These are phyloP conservation scores for Eilema sororculum DNA, from an alignment of 2,888 invertebrate species.

Conservation along the genomic window DNA sequence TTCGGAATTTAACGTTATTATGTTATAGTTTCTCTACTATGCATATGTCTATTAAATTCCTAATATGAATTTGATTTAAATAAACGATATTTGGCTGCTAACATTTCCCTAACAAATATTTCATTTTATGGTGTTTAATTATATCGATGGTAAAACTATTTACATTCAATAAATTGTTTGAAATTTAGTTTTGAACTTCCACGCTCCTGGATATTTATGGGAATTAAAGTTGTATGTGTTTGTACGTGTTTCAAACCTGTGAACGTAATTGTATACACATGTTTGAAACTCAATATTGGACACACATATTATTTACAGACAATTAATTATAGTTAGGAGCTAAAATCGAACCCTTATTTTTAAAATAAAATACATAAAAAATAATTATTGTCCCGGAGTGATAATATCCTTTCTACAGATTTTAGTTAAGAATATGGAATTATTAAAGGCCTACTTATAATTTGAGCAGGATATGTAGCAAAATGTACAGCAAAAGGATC, in stretches of 20 bases:
- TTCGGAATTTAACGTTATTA: slow-evolving; percentile 29
- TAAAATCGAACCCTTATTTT: no score
- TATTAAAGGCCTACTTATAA: neutral
- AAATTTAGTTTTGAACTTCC: neutral
- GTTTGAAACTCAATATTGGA: neutral
- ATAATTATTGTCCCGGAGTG: neutral
- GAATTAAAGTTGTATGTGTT: neutral
- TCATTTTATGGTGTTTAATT: neutral
- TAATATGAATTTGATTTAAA: neutral
- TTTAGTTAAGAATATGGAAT: neutral
- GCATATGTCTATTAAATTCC: neutral
- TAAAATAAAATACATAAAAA: no score
- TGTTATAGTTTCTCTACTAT: neutral
- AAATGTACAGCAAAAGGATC: neutral
- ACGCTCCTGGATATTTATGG: neutral
- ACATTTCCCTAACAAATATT: slow-evolving; percentile 3
- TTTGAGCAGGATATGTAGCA: no score
- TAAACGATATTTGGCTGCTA: neutral
- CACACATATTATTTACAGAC: no score
- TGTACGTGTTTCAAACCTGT: neutral
- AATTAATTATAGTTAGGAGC: no score
- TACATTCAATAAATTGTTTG: slow-evolving; percentile 7
- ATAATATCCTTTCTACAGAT: neutral
- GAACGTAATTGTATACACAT: neutral
- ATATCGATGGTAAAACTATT: neutral